These are phyloP conservation scores for Whitmania pigra DNA, from an alignment of 1,140 invertebrate species.

Conservation along the genomic window DNA sequence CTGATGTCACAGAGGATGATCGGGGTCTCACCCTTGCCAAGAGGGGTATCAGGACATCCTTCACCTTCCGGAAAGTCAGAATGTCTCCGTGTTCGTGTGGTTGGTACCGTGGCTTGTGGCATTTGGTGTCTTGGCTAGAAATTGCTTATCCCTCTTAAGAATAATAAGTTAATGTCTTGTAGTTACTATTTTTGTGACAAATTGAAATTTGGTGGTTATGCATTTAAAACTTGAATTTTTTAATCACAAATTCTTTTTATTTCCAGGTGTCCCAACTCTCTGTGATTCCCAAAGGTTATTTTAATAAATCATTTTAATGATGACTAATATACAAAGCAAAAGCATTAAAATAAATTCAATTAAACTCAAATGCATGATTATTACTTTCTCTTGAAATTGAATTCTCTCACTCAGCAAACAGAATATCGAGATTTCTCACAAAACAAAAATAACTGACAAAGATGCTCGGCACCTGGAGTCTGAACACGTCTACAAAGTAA, in stretches of 20 bases:
- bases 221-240: background rate
- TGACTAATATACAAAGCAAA: no score
- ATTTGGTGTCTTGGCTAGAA: background rate
- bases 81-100: conserved; percentile 48
- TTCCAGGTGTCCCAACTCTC: no score
- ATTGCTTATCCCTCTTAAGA: background rate
- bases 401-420: conserved; percentile 23
- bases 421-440: conserved; percentile 51
- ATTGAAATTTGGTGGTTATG: background rate
- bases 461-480: background rate
- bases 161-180: background rate
- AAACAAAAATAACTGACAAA: conserved; percentile 24
- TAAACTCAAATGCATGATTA: no score
- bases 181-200: background rate
- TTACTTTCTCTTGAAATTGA: no score
- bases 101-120: conserved; percentile 32
- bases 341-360: no score
- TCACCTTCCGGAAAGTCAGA: conserved; percentile 72
- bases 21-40: conserved; percentile 43
- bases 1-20: conserved; percentile 54
- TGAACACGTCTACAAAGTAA: no score
- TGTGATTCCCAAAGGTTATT: no score
- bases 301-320: no score
- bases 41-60: conserved; percentile 59
- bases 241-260: no score